Conservation (phyloP, 2,888 invertebrate genomes). For the Branchellion lobata region DNA sequence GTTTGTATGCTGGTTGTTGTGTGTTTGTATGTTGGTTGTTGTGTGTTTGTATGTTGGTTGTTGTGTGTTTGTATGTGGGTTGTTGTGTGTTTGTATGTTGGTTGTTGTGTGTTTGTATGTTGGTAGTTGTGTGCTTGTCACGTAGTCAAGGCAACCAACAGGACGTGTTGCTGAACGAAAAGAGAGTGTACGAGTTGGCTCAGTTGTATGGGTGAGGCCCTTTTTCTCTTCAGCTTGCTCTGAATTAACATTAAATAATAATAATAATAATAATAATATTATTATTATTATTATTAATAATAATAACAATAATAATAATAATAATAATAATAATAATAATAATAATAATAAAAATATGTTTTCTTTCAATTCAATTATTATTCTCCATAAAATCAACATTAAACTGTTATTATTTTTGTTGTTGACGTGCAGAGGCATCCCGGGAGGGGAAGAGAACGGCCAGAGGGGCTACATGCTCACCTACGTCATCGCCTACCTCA, state of each 20-base stretch:
- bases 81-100: neutral
- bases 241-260: too few relatives aligned
- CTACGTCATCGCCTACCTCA: conserved; percentile 94
- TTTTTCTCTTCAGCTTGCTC: neutral
- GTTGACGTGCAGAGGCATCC: conserved; percentile 69
- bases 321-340: too few relatives aligned
- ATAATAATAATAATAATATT: too few relatives aligned
- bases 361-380: neutral
- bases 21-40: neutral
- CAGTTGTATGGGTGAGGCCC: conserved; percentile 67
- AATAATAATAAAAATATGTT: too few relatives aligned
- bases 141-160: conserved; percentile 52
- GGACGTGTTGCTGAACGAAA: conserved; percentile 77
- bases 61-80: neutral
- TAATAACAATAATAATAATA: too few relatives aligned
- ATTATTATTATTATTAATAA: too few relatives aligned
- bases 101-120: conserved; percentile 1
- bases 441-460: conserved; percentile 90
- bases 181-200: conserved; percentile 77
- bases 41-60: neutral
- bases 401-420: neutral
- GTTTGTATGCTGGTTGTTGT: neutral
- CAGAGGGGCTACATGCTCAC: conserved; percentile 92
- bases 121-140: neutral
- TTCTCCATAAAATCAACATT: neutral